Percentiles rank a stretch among this genome's conserved stretches.
Conservation (phyloP, 1,140 invertebrate genomes). For the Caenorhabditis brenneri region DNA sequence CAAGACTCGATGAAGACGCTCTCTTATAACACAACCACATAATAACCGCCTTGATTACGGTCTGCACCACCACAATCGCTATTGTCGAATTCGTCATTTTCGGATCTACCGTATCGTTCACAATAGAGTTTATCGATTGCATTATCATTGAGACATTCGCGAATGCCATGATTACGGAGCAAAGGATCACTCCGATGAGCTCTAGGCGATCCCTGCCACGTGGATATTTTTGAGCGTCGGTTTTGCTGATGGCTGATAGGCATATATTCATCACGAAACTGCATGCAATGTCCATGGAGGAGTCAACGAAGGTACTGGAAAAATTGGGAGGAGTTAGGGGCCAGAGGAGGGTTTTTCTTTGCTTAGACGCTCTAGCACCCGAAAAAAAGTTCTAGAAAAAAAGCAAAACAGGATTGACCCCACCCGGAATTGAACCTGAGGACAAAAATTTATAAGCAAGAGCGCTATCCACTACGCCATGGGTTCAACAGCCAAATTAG, state of each 20-base stretch:
- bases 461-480: too few relatives aligned
- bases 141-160: conserved; percentile 59
- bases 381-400: too few relatives aligned
- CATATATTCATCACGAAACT: conserved; percentile 52
- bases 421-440: too few relatives aligned
- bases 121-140: conserved; percentile 54
- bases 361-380: too few relatives aligned
- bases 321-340: not conserved
- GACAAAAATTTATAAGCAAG: too few relatives aligned
- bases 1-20: not conserved
- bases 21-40: conserved; percentile 19
- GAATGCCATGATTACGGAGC: conserved; percentile 60
- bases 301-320: conserved; percentile 60
- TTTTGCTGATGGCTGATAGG: conserved; percentile 48
- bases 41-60: not conserved
- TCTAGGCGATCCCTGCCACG: conserved; percentile 57
- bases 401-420: too few relatives aligned
- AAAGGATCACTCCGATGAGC: conserved; percentile 54
- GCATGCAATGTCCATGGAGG: conserved; percentile 57
- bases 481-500: too few relatives aligned
- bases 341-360: too few relatives aligned
- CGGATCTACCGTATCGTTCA: conserved; percentile 46
- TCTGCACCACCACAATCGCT: not conserved
- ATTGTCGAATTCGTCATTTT: not conserved
- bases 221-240: conserved; percentile 55